Conservation (phyloP, 2,113 vertebrate species). For the Oriolus oriolus region DNA sequence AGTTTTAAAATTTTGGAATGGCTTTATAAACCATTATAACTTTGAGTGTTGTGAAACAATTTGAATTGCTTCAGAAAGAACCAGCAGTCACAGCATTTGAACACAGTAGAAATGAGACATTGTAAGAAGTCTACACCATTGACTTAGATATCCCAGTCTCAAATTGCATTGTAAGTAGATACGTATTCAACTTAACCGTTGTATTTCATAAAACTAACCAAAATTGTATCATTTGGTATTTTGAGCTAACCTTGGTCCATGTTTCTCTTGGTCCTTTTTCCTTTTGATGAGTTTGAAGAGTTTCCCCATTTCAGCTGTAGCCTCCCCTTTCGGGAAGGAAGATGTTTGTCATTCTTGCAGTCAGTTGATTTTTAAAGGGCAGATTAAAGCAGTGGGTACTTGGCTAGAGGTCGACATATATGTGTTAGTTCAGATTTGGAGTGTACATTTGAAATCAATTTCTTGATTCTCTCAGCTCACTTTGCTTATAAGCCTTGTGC, state of each 20-base stretch:
- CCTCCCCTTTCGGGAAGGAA: neutral
- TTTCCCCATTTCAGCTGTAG: neutral
- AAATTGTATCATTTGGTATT: neutral
- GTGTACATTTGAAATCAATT: neutral
- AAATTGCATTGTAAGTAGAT: neutral
- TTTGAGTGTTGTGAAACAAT: neutral
- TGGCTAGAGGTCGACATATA: neutral
- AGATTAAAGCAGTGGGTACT: neutral
- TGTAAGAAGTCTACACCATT: neutral
- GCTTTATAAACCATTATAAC: neutral
- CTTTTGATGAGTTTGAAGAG: neutral
- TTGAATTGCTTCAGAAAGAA: neutral
- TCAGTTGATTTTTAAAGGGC: neutral
- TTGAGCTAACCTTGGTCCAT: neutral
- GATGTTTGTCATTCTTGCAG: neutral
- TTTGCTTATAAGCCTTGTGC: neutral
- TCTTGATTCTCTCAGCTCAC: neutral
- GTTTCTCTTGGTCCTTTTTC: neutral
- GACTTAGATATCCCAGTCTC: neutral
- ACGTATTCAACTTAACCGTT: neutral
- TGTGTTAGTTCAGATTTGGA: neutral
- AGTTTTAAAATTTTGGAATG: neutral
- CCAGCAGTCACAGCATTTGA: neutral
- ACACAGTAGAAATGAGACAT: neutral
- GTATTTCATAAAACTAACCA: neutral